Base-by-base conservation (phyloP, 2,113 vertebrate genomes). In the Tyrannus savana region DNA sequence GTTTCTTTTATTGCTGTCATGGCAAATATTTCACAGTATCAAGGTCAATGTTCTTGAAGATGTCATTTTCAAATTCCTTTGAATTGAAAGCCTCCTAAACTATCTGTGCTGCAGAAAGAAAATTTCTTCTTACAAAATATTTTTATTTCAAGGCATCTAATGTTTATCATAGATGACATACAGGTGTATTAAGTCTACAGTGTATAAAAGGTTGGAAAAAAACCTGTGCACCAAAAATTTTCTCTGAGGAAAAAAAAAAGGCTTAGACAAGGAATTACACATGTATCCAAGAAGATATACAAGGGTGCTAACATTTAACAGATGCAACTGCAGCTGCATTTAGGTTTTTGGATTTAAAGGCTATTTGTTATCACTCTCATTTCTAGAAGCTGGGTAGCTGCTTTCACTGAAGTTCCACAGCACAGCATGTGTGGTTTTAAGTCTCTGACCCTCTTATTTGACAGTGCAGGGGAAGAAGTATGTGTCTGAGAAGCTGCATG, bases 371-470 rank as follows among this genome's bases (percentile, higher is more conserved):
- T 5, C 7, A 23, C 33, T 72, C 6, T 50, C 3, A 4, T 60
- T 78, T 91, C 73, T 68, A n/a, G 49, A 76, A 87, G 24, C 30
- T 49, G 4, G 6, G 4, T 16, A 53, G 69, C 6, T 63, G 2
- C 5, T 96, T 80, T 12, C 33, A 49, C 13, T 55, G 37, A 76
- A 44, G 6, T 46, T 14, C 4, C n/a, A 56, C 8, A 72, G 14
- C 27, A 55, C 0, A 53, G 1, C 3, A 23, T 25, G 4, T 55
- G 30, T 55, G 18, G 0, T 10, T 79, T 53, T 63, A 6, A 63
- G 35, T 35, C 23, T 82, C n/a, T 78, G 49, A 64, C 14, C 7
- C 17, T 39, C 19, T 12, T 41, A 25, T 17, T 19, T 41, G 35
- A 30, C 30, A 87, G 27, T 78, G 21, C 5, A 74, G 33, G 6